Evolutionary conservation across 1,140 invertebrate species (phyloP).

Genomic region (Drosophila biarmipes): DNA sequence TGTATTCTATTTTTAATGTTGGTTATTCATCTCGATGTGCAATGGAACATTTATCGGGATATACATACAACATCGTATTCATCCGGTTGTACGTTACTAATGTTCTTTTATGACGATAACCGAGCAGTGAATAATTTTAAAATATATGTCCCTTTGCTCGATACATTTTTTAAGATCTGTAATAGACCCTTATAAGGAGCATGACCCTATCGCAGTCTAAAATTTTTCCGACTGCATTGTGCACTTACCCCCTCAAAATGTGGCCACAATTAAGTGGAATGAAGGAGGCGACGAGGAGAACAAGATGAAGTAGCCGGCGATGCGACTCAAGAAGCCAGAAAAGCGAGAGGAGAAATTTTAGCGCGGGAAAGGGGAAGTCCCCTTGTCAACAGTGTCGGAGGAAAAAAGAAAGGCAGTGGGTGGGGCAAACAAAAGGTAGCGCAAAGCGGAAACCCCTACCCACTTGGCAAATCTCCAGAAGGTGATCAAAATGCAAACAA

Average conservation of each 20-base stretch:
- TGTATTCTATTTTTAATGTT: no score
- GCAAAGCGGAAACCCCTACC: conserved; percentile 4
- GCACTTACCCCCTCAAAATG: conserved; percentile 14
- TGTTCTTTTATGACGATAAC: no score
- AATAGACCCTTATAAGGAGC: no score
- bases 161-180: no score
- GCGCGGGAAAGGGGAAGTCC: neutral
- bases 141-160: no score
- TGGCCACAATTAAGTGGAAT: conserved; percentile 48
- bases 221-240: neutral
- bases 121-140: no score
- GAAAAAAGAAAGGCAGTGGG: conserved; percentile 4
- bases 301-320: conserved; percentile 38
- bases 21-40: no score
- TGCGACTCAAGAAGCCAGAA: conserved; percentile 27
- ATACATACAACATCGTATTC: no score
- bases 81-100: no score
- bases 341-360: conserved; percentile 5
- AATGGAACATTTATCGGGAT: no score
- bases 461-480: conserved; percentile 12
- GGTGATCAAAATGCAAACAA: conserved; percentile 52
- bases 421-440: conserved; percentile 15
- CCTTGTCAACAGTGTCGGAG: conserved; percentile 34
- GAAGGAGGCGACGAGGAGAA: conserved; percentile 12
- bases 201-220: no score